Conservation (phyloP, 2,888 invertebrate genomes). For the Sicus ferrugineus region DNA sequence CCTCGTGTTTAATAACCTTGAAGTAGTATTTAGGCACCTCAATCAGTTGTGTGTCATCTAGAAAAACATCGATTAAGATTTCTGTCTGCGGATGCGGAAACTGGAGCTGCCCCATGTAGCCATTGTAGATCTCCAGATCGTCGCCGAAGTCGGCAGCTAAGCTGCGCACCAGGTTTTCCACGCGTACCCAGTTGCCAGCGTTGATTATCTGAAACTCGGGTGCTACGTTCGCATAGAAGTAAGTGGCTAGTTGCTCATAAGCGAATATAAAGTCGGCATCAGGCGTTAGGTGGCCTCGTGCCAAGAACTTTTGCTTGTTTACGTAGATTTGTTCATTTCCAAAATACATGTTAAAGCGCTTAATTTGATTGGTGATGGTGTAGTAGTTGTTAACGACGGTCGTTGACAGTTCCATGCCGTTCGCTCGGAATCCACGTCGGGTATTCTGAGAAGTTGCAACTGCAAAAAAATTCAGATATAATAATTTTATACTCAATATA, state of each 20-base stretch:
- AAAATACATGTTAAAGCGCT: constrained; percentile 54
- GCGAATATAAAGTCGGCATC: constrained; percentile 67
- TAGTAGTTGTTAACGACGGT: constrained; percentile 49
- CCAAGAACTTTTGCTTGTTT: constrained; percentile 55
- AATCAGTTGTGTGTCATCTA: constrained; percentile 55
- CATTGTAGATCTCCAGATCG: constrained; percentile 64
- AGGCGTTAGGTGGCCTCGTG: constrained; percentile 67
- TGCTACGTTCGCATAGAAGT: constrained; percentile 66
- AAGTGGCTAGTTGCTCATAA: constrained; percentile 65
- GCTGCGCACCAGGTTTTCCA: constrained; percentile 64
- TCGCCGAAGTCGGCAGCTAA: constrained; percentile 56
- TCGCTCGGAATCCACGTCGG: constrained; percentile 58
- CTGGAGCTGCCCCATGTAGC: constrained; percentile 62
- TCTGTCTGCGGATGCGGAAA: constrained; percentile 54
- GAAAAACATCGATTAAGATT: constrained; percentile 51
- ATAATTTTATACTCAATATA: not conserved
- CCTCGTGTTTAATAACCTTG: constrained; percentile 65
- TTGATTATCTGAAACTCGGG: constrained; percentile 68
- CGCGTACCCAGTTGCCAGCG: constrained; percentile 66
- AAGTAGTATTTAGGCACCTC: constrained; percentile 65
- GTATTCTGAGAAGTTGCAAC: constrained; percentile 44
- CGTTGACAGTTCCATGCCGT: constrained; percentile 52
- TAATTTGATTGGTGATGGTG: constrained; percentile 54
- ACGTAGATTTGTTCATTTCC: constrained; percentile 56
- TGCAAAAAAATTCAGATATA: constrained; percentile 19